Conservation (phyloP, 2,888 invertebrate species). For the Notodonta dromedarius region DNA sequence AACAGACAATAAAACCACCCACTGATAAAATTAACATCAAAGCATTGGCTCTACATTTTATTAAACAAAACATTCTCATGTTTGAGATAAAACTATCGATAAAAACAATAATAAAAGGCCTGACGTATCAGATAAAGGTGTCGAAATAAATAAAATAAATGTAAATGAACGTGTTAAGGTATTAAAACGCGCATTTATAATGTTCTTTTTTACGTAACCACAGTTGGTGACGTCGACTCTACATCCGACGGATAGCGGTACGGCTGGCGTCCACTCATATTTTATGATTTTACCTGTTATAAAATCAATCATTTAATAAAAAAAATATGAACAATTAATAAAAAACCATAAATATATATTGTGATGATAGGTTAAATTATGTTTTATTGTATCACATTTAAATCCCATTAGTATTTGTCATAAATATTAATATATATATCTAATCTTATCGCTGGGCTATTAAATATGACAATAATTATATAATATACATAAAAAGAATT, state of each 20-base stretch:
- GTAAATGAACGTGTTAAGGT: not conserved
- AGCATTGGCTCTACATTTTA: not conserved
- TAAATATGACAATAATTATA: slow-evolving; percentile 17
- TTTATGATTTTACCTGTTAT: not conserved
- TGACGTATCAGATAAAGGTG: not conserved
- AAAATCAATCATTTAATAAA: not conserved
- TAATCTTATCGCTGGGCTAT: slow-evolving; percentile 14
- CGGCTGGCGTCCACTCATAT: slow-evolving; percentile 10
- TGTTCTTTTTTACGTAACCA: slow-evolving; percentile 5
- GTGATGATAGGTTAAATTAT: slow-evolving; percentile 3
- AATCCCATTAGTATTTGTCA: slow-evolving; percentile 15
- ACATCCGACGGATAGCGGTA: slow-evolving; percentile 28
- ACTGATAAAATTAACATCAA: not conserved
- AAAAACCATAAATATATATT: slow-evolving; percentile 1
- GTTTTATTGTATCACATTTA: slow-evolving; percentile 13
- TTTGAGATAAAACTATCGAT: not conserved
- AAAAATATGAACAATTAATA: not conserved
- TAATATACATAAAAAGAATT: slow-evolving; percentile 6
- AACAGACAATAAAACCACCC: not conserved
- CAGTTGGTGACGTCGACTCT: slow-evolving; percentile 13
- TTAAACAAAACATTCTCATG: not conserved
- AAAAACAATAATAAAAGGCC: not conserved
- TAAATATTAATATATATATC: slow-evolving; percentile 5
- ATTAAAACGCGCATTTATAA: not conserved
- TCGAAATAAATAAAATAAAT: not conserved